Conservation (phyloP, 2,113 vertebrate genomes). For the Sula dactylatra region DNA sequence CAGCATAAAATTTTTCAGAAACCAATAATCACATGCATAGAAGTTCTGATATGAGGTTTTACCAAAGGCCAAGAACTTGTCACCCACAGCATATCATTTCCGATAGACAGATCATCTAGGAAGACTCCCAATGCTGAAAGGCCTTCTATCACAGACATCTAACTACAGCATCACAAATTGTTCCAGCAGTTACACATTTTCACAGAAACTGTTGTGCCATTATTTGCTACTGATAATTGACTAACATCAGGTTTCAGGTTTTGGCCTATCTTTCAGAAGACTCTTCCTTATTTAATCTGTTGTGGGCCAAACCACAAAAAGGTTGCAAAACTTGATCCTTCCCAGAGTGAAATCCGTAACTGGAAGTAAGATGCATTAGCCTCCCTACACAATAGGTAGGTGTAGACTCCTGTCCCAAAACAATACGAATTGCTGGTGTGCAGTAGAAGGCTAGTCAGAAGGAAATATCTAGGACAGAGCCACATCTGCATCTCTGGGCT, state of each 20-base stretch:
- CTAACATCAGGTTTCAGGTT: background rate
- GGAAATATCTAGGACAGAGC: background rate
- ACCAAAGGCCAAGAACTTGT: background rate
- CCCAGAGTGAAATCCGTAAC: background rate
- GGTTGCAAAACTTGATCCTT: background rate
- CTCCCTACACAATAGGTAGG: background rate
- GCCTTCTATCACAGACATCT: background rate
- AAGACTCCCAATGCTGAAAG: background rate
- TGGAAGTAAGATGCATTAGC: background rate
- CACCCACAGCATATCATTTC: background rate
- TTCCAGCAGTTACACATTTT: background rate
- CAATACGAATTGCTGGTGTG: accelerated
- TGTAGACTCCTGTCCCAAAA: background rate
- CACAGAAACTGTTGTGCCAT: background rate
- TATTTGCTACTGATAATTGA: background rate
- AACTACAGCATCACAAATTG: background rate
- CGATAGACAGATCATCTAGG: background rate
- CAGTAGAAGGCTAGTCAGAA: background rate
- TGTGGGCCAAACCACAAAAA: background rate
- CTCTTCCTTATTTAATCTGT: background rate
- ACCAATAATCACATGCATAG: background rate
- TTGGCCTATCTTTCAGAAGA: background rate
- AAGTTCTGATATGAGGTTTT: background rate
- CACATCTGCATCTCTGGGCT: background rate
- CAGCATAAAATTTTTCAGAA: background rate